Percentiles rank a stretch among this genome's conserved stretches.
Conservation (phyloP, 2,888 invertebrate genomes). For the Ectobius pallidus region DNA sequence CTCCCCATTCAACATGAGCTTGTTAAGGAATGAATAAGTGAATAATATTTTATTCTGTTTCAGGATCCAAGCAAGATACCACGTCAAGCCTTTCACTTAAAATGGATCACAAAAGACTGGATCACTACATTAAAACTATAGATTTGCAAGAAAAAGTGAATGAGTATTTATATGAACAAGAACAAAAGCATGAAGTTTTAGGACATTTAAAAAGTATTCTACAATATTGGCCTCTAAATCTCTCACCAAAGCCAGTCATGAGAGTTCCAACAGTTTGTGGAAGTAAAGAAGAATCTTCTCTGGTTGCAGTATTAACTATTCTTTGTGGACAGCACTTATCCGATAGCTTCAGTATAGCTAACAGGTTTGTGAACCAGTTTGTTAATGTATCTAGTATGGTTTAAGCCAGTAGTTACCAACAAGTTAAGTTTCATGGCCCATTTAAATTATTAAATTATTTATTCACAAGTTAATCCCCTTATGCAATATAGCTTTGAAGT, state of each 20-base stretch:
- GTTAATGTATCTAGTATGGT: background rate
- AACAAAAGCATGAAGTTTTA: constrained; percentile 64
- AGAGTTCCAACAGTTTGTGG: constrained; percentile 70
- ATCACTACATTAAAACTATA: no score
- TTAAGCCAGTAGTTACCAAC: background rate
- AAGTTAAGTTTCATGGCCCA: background rate
- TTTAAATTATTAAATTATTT: background rate
- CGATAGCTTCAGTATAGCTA: constrained; percentile 73
- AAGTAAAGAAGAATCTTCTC: constrained; percentile 69
- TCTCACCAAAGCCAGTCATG: constrained; percentile 85
- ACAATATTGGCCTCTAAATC: no score
- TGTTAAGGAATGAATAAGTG: no score
- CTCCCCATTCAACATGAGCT: no score
- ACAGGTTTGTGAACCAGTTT: constrained; percentile 58
- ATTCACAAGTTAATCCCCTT: background rate
- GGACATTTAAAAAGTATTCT: constrained; percentile 79
- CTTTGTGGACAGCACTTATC: constrained; percentile 71
- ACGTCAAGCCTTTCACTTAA: no score
- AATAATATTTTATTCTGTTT: no score
- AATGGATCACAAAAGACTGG: no score
- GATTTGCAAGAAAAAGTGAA: no score
- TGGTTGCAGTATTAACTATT: constrained; percentile 70
- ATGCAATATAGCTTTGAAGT: background rate
- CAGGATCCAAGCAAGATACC: no score
- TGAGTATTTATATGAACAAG: no score